Percentiles rank a stretch among this genome's conserved stretches.
These are phyloP conservation scores for Brachymystax lenok DNA, from an alignment of 2,797 vertebrate genomes.

Conservation along the genomic window DNA sequence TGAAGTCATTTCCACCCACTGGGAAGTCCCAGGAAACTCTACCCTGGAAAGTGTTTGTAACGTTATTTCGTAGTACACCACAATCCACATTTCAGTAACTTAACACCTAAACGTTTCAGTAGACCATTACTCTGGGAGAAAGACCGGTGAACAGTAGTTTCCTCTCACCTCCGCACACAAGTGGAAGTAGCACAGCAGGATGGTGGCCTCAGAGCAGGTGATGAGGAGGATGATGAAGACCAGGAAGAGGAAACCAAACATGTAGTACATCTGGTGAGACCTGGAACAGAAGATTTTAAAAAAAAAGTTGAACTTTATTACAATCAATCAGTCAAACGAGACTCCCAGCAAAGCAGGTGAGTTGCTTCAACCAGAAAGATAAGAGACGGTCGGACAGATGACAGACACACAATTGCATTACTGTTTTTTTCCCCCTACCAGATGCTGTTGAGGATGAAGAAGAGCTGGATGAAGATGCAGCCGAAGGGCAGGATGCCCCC, in stretches of 20 bases:
- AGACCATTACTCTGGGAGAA: background rate
- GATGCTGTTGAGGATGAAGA: slow-evolving; percentile 93
- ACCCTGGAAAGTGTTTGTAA: no score
- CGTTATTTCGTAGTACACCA: no score
- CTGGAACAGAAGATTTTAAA: slow-evolving; percentile 61
- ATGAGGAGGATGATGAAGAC: slow-evolving; percentile 93
- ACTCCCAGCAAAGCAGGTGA: no score
- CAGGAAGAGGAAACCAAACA: slow-evolving; percentile 93
- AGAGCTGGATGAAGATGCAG: slow-evolving; percentile 92
- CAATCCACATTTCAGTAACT: background rate
- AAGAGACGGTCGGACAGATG: no score
- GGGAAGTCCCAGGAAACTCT: no score
- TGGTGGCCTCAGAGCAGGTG: slow-evolving; percentile 89
- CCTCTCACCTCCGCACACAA: slow-evolving; percentile 88
- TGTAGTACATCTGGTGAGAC: slow-evolving; percentile 95
- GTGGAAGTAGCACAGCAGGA: slow-evolving; percentile 92
- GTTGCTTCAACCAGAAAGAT: background rate
- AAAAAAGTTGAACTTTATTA: background rate
- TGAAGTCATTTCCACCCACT: no score
- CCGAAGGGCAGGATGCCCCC: slow-evolving; percentile 90
- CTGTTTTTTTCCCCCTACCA: slow-evolving; percentile 72
- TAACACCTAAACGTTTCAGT: background rate
- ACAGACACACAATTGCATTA: background rate
- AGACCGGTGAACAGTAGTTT: background rate
- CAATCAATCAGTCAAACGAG: background rate